These are phyloP conservation scores for Propithecus deckenii DNA, from an alignment of 2,797 vertebrate genomes.

Conservation along the genomic window DNA sequence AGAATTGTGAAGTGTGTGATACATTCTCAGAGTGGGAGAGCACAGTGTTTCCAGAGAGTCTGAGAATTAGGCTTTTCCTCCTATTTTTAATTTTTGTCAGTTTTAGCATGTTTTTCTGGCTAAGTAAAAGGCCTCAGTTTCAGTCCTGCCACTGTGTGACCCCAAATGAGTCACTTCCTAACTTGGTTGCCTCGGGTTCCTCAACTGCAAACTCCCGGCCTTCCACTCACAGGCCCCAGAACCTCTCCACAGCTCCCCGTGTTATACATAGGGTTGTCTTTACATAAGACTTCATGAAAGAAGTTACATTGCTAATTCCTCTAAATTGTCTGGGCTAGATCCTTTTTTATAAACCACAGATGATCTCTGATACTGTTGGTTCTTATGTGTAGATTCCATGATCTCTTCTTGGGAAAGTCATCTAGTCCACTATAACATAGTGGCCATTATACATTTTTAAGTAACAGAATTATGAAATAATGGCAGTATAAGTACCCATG, in stretches of 20 bases:
- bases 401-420: slow-evolving; percentile 16
- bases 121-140: background rate
- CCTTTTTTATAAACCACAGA: background rate
- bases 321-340: background rate
- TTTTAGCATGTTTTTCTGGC: background rate
- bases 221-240: background rate
- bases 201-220: background rate
- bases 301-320: background rate
- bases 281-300: background rate
- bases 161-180: background rate
- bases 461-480: background rate
- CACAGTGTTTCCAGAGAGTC: background rate
- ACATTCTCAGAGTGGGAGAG: background rate
- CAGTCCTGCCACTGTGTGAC: background rate
- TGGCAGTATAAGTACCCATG: background rate
- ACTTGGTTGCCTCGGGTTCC: background rate
- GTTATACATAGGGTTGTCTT: background rate
- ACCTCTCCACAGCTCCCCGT: background rate
- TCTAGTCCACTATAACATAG: background rate
- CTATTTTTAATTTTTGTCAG: background rate
- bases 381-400: background rate
- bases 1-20: no score
- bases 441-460: slow-evolving; percentile 34
- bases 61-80: background rate
- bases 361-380: background rate